Conservation (phyloP, 2,797 vertebrate species). For the Manis crassicaudata region DNA sequence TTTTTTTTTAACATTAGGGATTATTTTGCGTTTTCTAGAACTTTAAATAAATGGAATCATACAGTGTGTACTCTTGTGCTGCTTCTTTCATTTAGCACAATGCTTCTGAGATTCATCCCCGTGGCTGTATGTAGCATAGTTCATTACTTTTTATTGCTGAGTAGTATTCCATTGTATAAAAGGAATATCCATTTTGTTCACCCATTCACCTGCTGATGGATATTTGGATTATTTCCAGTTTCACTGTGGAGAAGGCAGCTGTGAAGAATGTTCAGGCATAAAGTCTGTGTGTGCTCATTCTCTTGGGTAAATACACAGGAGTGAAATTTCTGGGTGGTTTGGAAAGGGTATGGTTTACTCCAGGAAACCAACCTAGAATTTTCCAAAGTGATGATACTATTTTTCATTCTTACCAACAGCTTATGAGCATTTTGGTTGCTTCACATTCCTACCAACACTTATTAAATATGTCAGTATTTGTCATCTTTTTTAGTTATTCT, state of each 20-base stretch:
- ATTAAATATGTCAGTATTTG: background rate
- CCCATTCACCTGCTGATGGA: background rate
- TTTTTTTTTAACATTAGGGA: background rate
- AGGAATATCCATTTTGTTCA: background rate
- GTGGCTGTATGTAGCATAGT: background rate
- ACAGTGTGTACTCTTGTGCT: background rate
- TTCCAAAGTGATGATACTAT: background rate
- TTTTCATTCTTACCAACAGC: background rate
- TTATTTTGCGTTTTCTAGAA: background rate
- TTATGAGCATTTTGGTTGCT: background rate
- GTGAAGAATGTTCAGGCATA: background rate
- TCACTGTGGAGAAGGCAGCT: background rate
- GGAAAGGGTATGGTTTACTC: background rate
- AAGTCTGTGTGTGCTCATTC: background rate
- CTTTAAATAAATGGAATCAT: background rate
- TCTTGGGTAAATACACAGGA: background rate
- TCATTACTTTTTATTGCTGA: background rate
- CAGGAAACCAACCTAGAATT: background rate
- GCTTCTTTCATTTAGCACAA: background rate
- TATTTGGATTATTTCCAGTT: background rate
- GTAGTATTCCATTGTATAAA: background rate
- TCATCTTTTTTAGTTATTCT: background rate
- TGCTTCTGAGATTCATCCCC: background rate
- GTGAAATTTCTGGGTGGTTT: background rate
- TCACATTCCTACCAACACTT: background rate